A percentile compares a stretch with the other conserved stretches of the same genome.
phyloP scores from a whole-genome alignment of 2,888 invertebrate species.

The Timema podura region DNA sequence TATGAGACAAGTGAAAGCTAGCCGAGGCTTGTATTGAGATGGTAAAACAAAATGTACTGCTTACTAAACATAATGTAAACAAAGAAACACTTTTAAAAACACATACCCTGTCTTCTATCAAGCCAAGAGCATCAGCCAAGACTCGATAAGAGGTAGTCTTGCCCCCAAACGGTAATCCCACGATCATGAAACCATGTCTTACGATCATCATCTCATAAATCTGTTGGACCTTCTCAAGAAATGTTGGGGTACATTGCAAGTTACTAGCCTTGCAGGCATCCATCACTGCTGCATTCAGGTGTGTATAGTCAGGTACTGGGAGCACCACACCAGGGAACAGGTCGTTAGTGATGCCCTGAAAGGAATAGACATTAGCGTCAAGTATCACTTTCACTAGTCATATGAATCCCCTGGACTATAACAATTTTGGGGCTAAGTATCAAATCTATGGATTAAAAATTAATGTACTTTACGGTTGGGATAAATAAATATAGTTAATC shows the following conservation, averaged over 20 bases:
- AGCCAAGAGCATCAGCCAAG: constrained; percentile 73
- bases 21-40: too few relatives aligned
- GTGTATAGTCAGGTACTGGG: constrained; percentile 73
- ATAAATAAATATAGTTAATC: too few relatives aligned
- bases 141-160: constrained; percentile 83
- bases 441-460: too few relatives aligned
- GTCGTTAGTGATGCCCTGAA: constrained; percentile 86
- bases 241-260: constrained; percentile 78
- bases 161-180: constrained; percentile 88
- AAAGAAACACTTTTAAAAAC: too few relatives aligned
- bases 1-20: too few relatives aligned
- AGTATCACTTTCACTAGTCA: too few relatives aligned
- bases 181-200: constrained; percentile 91
- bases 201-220: constrained; percentile 95
- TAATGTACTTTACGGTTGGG: too few relatives aligned
- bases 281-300: constrained; percentile 59
- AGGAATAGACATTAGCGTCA: too few relatives aligned
- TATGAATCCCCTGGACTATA: too few relatives aligned
- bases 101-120: constrained; percentile 65
- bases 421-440: too few relatives aligned
- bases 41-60: too few relatives aligned
- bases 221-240: constrained; percentile 84
- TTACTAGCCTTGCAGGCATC: constrained; percentile 68
- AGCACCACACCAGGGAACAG: constrained; percentile 83
- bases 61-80: too few relatives aligned